phyloP scores from a whole-genome alignment of 2,797 vertebrate species.

The Alca torda region DNA sequence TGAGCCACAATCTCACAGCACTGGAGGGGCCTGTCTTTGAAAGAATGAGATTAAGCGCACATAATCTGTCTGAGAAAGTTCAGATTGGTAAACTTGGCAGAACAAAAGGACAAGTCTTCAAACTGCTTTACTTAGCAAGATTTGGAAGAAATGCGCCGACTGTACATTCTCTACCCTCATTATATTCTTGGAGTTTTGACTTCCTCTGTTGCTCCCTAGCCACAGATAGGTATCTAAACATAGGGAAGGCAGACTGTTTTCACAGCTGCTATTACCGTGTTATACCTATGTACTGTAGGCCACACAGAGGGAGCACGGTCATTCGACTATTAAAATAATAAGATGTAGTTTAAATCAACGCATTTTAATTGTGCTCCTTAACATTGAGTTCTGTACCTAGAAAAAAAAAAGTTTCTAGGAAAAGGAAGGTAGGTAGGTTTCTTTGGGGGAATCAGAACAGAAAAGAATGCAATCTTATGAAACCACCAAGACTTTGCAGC shows the following conservation, averaged over 20 bases:
- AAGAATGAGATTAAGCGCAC: background rate
- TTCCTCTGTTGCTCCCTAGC: slow-evolving; percentile 57
- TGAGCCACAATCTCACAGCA: background rate
- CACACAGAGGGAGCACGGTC: slow-evolving; percentile 68
- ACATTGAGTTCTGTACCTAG: background rate
- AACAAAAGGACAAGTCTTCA: slow-evolving; percentile 36
- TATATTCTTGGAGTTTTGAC: slow-evolving; percentile 54
- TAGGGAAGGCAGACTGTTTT: slow-evolving; percentile 71
- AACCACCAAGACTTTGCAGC: background rate
- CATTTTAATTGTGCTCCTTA: slow-evolving; percentile 12
- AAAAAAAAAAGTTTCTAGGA: background rate
- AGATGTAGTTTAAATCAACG: slow-evolving; percentile 22
- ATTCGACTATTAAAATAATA: background rate
- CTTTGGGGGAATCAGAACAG: background rate
- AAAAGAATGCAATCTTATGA: background rate
- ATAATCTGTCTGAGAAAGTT: background rate
- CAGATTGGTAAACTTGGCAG: slow-evolving; percentile 13
- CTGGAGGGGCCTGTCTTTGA: background rate
- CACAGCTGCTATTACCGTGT: slow-evolving; percentile 71
- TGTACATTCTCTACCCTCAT: slow-evolving; percentile 28
- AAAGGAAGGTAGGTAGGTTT: background rate
- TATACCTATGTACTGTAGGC: slow-evolving; percentile 64
- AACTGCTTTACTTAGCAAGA: slow-evolving; percentile 42
- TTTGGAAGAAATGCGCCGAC: slow-evolving; percentile 6
- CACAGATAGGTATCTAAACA: slow-evolving; percentile 76